Percentiles rank a stretch among this genome's conserved stretches.
Evolutionary conservation across 1,140 invertebrate genomes (phyloP).

Genomic region (Andrena cerasifolii): DNA sequence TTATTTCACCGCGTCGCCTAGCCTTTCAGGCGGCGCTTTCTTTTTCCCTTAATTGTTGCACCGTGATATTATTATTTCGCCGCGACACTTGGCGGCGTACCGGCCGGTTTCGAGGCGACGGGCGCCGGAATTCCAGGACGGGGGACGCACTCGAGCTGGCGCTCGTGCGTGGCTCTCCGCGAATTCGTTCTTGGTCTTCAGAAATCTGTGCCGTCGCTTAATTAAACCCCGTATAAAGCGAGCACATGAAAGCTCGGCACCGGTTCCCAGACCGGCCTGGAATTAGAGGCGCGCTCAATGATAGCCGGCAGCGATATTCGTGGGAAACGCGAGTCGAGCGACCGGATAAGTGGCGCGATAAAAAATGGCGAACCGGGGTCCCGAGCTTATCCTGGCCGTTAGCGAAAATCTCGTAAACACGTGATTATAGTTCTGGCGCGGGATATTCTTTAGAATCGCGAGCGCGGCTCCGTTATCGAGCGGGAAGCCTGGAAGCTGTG

Average conservation of each 20-base stretch:
- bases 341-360: constrained; percentile 33
- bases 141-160: no score
- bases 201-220: background rate
- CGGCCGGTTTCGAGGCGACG: no score
- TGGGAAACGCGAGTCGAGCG: background rate
- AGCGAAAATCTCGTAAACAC: constrained; percentile 55
- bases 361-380: constrained; percentile 13
- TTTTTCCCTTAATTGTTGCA: constrained; percentile 16
- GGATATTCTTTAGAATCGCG: constrained; percentile 48
- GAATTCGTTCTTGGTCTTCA: background rate
- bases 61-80: constrained; percentile 31
- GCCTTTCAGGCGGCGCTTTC: background rate
- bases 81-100: no score
- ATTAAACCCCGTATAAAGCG: no score
- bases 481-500: constrained; percentile 48
- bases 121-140: no score
- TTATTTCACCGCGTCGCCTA: constrained; percentile 42
- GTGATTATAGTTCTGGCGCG: constrained; percentile 31
- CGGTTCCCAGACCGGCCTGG: background rate
- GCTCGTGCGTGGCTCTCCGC: no score
- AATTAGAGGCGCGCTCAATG: no score
- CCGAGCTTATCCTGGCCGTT: constrained; percentile 54
- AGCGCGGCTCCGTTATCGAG: constrained; percentile 54
- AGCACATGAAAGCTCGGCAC: background rate
- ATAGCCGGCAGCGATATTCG: no score